Base-by-base conservation (phyloP, 2,113 vertebrate genomes). In the Forbesichthys papilliferus region DNA sequence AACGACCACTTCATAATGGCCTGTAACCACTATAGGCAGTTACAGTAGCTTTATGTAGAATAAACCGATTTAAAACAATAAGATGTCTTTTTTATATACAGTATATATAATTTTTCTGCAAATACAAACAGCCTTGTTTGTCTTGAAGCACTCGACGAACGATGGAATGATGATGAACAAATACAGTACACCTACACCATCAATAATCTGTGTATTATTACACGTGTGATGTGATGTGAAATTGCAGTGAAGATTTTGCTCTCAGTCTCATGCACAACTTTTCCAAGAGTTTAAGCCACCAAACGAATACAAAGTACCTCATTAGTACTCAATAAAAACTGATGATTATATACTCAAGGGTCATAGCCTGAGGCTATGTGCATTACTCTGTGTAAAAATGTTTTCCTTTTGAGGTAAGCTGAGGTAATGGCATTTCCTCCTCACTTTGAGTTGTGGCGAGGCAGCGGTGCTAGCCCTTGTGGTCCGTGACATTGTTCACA, bases 1-100 rank as follows among this genome's bases (percentile, higher is more conserved):
- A 90, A 90, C 84, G 77, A 82, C 84, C 66, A 75, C 73, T 66
- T 61, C 71, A 85, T 90, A 90, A 89, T 90, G 74, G 80, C 70
- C 80, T 69, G 73, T 85, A 81, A 82, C 77, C 76, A 79, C 69
- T 79, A 53, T 20, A 76, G 59, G 13, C 14, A 75, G 56, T 48
- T 48, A 75, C 69, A 52, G 12, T 14, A 18, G 55, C 54, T 42
- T 55, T 4, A 27, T 51, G 27, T 65, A 33, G 34, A 68, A 57
- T 73, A 69, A 64, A 84, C 80, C 69, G 71, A 65, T 74, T 75
- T 70, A 76, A 61, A 69, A 27, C 27, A 27, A 27, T 27, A 27
- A 27, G 27, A 27, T 27, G 27, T 27, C 27, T 27, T 27, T 27
- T 13, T 8, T 53, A 73, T 16, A 54, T 66, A 6, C 36, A 10